Percentiles rank a stretch among this genome's conserved stretches.
phyloP scores from a whole-genome alignment of 2,113 vertebrate genomes.

The Chrysochloris asiatica region DNA sequence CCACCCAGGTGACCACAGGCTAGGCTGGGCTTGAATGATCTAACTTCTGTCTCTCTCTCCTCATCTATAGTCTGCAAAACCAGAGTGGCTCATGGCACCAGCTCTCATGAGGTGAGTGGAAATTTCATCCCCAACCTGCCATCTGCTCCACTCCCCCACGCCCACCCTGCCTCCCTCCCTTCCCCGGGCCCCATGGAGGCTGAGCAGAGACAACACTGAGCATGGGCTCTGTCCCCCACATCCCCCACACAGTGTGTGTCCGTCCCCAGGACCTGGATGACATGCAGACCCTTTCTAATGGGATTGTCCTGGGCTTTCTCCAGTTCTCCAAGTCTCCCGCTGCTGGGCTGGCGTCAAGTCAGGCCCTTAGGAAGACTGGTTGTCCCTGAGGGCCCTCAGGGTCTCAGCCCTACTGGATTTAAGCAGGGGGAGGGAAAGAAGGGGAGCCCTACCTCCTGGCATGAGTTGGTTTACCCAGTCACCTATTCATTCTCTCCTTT shows the following conservation, averaged over 20 bases:
- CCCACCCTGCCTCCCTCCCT: rapidly evolving
- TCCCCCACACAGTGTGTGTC: not conserved
- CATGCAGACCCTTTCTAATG: too few species aligned
- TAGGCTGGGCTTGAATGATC: not conserved
- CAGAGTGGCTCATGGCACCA: constrained; percentile 98
- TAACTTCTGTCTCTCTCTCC: constrained; percentile 71
- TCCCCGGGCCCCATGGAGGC: not conserved
- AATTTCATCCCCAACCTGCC: not conserved
- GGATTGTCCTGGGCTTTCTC: too few species aligned
- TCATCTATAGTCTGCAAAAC: constrained; percentile 95
- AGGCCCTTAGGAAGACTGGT: not conserved
- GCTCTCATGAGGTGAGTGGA: constrained; percentile 96
- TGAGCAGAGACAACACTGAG: not conserved
- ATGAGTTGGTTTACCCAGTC: too few species aligned
- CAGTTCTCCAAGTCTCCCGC: too few species aligned
- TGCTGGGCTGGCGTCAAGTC: too few species aligned
- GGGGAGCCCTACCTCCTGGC: too few species aligned
- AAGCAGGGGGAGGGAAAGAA: too few species aligned
- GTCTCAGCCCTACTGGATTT: too few species aligned
- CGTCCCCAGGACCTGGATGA: not conserved
- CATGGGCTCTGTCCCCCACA: rapidly evolving
- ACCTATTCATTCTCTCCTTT: too few species aligned
- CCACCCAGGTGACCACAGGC: rapidly evolving
- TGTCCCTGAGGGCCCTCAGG: too few species aligned
- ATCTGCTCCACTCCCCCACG: rapidly evolving